These are phyloP conservation scores for Neuroscelio doddi DNA, from an alignment of 2,888 invertebrate species.

Conservation along the genomic window DNA sequence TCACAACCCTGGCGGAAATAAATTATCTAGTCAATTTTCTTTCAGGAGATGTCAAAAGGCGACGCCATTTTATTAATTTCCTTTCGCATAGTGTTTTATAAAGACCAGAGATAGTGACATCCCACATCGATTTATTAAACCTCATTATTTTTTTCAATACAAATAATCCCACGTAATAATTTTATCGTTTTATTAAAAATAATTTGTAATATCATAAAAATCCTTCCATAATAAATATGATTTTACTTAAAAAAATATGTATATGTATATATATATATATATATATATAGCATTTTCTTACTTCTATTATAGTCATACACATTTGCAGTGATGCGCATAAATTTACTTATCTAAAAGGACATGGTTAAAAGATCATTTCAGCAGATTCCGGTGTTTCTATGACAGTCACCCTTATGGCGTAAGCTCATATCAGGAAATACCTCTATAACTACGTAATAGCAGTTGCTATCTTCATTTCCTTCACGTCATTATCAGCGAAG, in stretches of 20 bases:
- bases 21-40: conserved; percentile 44
- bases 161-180: no score
- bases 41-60: conserved; percentile 37
- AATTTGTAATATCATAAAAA: no score
- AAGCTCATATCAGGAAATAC: conserved; percentile 37
- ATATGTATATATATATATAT: no score
- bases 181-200: no score
- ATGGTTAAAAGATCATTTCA: conserved; percentile 1
- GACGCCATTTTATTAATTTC: conserved; percentile 38
- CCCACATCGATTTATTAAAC: no score
- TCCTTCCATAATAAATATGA: no score
- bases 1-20: conserved; percentile 35
- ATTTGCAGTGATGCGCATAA: not conserved
- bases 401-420: conserved; percentile 34
- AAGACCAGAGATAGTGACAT: no score
- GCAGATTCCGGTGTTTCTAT: conserved; percentile 31
- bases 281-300: no score
- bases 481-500: conserved; percentile 22
- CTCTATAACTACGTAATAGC: conserved; percentile 27
- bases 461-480: conserved; percentile 39
- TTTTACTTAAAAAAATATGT: no score
- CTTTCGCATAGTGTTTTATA: not conserved
- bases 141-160: no score
- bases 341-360: not conserved
- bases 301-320: not conserved